Conservation (phyloP, 2,888 invertebrate genomes). For the Eupeodes luniger region DNA sequence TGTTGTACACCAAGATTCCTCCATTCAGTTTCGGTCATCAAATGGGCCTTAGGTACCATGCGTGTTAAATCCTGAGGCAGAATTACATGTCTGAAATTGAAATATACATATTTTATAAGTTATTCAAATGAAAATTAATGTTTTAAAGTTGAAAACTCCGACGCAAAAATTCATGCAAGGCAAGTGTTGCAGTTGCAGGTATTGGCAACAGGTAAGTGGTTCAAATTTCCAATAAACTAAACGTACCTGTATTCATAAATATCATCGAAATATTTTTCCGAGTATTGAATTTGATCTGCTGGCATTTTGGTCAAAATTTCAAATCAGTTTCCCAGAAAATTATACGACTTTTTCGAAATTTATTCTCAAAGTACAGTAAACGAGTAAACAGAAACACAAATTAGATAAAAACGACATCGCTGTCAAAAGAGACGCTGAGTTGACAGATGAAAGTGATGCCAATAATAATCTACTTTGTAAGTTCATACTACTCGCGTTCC, state of each 20-base stretch:
- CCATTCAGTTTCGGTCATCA: slow-evolving; percentile 98
- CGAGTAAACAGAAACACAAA: neutral
- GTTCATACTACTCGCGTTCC: too few species aligned
- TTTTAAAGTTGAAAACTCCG: too few species aligned
- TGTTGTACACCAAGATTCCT: slow-evolving; percentile 97
- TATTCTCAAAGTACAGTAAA: slow-evolving; percentile 10
- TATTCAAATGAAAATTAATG: neutral
- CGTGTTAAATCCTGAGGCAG: slow-evolving; percentile 93
- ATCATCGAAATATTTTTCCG: slow-evolving; percentile 95
- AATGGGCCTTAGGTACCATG: slow-evolving; percentile 93
- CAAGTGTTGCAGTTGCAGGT: neutral
- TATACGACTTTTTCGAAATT: neutral
- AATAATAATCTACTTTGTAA: neutral
- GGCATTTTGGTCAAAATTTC: slow-evolving; percentile 85
- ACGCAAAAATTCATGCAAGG: too few species aligned
- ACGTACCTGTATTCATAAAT: slow-evolving; percentile 93
- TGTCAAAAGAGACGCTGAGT: slow-evolving; percentile 17
- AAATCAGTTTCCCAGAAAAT: neutral
- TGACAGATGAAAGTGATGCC: slow-evolving; percentile 1
- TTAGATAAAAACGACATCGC: neutral
- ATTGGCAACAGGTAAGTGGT: neutral
- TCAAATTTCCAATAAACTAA: neutral
- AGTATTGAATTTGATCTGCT: slow-evolving; percentile 94
- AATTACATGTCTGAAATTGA: slow-evolving; percentile 91
- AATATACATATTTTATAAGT: neutral